Evolutionary conservation across 2,888 invertebrate genomes (phyloP).

Genomic region (Melinopterus prodromus): DNA sequence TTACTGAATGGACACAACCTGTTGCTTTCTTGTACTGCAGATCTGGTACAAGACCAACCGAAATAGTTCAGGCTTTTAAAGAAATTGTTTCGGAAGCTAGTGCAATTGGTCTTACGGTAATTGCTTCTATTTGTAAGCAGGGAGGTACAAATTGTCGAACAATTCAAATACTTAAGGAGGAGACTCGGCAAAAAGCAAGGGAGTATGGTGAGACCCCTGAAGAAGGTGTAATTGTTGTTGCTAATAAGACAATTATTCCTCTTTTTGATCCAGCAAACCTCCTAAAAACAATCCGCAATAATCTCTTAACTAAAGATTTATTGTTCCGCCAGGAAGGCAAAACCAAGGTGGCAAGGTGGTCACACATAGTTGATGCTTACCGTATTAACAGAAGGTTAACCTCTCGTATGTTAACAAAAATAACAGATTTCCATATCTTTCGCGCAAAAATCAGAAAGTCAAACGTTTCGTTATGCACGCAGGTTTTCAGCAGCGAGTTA

Average conservation of each 20-base stretch:
- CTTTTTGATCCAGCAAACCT: slow-evolving; percentile 35
- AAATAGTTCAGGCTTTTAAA: slow-evolving; percentile 33
- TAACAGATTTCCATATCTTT: slow-evolving; percentile 38
- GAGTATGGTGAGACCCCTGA: not conserved
- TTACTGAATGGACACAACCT: slow-evolving; percentile 38
- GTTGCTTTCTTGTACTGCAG: slow-evolving; percentile 34
- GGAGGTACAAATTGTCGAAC: slow-evolving; percentile 13
- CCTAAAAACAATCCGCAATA: slow-evolving; percentile 40
- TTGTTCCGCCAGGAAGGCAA: no score
- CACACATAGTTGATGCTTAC: slow-evolving; percentile 38
- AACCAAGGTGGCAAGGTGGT: slow-evolving; percentile 35
- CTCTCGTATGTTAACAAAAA: slow-evolving; percentile 36
- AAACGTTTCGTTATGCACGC: no score
- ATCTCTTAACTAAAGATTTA: not conserved
- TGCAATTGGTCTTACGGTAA: slow-evolving; percentile 27
- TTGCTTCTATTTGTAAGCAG: slow-evolving; percentile 13
- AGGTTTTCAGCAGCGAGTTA: no score
- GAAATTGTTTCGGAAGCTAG: slow-evolving; percentile 38
- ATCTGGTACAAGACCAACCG: slow-evolving; percentile 14
- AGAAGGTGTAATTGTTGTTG: not conserved
- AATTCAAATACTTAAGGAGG: not conserved
- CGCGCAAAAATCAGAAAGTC: no score
- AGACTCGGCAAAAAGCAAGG: no score
- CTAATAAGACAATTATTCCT: not conserved
- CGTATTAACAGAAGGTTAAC: slow-evolving; percentile 35